Evolutionary conservation across 1,140 invertebrate species (phyloP).

Genomic region (Neodiprion fabricii): DNA sequence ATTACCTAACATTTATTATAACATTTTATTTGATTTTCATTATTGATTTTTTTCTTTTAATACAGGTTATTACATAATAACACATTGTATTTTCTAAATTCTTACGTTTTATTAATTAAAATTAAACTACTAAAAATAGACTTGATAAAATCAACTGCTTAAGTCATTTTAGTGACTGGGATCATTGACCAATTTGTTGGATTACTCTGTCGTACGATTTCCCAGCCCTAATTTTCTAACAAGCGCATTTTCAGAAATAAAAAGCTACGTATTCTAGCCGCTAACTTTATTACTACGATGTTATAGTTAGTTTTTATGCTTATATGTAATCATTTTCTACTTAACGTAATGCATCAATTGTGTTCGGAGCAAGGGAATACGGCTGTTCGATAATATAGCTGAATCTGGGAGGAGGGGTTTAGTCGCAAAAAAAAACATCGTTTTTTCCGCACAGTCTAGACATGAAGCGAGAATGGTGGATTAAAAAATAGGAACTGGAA

Average conservation of each 20-base stretch:
- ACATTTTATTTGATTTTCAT: slow-evolving; percentile 52
- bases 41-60: slow-evolving; percentile 38
- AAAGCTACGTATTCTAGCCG: slow-evolving; percentile 17
- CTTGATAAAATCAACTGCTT: slow-evolving; percentile 50
- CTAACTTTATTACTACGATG: slow-evolving; percentile 10
- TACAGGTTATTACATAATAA: slow-evolving; percentile 36
- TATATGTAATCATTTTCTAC: neutral
- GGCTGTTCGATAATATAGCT: no score
- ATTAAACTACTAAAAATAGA: slow-evolving; percentile 52
- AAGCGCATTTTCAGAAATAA: slow-evolving; percentile 13
- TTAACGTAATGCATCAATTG: no score
- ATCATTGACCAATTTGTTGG: neutral
- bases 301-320: no score
- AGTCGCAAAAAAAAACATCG: no score
- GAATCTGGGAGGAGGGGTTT: no score
- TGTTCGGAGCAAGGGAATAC: no score
- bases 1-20: slow-evolving; percentile 44
- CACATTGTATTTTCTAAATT: slow-evolving; percentile 36
- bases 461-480: no score
- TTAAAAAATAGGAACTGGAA: no score
- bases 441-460: no score
- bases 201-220: neutral
- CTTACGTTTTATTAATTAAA: slow-evolving; percentile 37
- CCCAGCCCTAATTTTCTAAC: slow-evolving; percentile 1
- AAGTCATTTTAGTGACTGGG: slow-evolving; percentile 24